Conservation (phyloP, 2,113 vertebrate species). For the Lota lota region DNA sequence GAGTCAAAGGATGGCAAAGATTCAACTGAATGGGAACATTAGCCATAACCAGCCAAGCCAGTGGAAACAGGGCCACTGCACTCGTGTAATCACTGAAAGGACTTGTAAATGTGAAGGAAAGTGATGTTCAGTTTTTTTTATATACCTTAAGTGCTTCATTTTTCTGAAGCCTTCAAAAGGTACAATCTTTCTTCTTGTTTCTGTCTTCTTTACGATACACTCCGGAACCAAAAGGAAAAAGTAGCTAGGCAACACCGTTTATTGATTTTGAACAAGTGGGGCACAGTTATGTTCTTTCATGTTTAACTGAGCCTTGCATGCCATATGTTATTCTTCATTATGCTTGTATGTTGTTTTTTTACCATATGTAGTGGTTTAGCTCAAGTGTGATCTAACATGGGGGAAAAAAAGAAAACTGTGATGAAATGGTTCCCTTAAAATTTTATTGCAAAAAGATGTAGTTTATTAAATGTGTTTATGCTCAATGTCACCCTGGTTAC, state of each 20-base stretch:
- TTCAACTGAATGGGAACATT: not conserved
- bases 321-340: constrained; percentile 2
- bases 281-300: not conserved
- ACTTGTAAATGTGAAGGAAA: not conserved
- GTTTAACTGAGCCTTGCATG: constrained; percentile 13
- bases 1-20: not conserved
- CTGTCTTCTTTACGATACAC: not conserved
- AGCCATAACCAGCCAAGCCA: not conserved
- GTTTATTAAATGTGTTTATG: constrained; percentile 3
- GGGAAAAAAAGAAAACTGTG: not conserved
- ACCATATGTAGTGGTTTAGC: not conserved
- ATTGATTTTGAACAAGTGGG: not conserved
- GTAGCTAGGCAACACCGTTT: not conserved
- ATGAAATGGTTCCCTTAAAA: constrained; percentile 1
- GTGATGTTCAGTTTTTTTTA: not conserved
- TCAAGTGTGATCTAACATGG: not conserved
- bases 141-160: constrained; percentile 2
- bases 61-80: not conserved
- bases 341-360: not conserved
- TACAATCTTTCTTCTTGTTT: constrained; percentile 1
- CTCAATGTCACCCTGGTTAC: not conserved
- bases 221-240: not conserved
- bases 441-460: constrained; percentile 2
- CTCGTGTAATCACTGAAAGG: not conserved
- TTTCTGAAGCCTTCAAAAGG: constrained; percentile 15